Percentiles rank a stretch among this genome's conserved stretches.
phyloP scores from a whole-genome alignment of 2,113 vertebrate species.

The Otus sunia region DNA sequence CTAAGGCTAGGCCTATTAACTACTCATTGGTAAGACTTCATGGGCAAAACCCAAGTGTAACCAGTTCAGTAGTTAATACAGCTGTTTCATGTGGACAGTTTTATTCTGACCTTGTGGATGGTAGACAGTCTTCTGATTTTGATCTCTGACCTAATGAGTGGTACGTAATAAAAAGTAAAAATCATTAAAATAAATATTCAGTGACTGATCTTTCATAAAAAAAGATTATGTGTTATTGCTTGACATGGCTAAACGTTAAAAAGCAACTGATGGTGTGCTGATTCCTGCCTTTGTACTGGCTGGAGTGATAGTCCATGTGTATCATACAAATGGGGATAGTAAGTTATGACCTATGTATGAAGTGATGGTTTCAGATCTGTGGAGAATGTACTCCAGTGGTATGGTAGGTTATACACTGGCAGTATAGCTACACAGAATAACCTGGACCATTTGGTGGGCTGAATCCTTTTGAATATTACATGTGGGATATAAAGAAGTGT shows the following conservation, averaged over 20 bases:
- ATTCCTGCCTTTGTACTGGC: neutral
- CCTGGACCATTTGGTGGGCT: neutral
- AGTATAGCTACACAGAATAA: accelerated
- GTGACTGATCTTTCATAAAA: neutral
- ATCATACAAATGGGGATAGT: no score
- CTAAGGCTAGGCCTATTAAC: neutral
- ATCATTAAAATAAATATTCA: neutral
- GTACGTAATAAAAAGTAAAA: neutral
- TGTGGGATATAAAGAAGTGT: neutral
- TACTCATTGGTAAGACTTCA: neutral
- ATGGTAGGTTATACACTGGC: neutral
- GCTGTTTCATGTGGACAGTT: neutral
- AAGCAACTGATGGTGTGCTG: neutral
- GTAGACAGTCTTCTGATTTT: neutral
- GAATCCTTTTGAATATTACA: neutral
- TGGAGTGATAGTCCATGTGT: neutral
- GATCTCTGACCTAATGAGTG: neutral
- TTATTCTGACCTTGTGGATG: neutral
- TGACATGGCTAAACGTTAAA: neutral
- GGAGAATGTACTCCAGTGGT: neutral
- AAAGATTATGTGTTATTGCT: neutral
- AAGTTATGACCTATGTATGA: neutral
- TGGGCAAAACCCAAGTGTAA: neutral
- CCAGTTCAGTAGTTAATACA: neutral
- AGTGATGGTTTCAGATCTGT: neutral